Conservation (phyloP, 2,797 vertebrate species). For the Argya squamiceps region DNA sequence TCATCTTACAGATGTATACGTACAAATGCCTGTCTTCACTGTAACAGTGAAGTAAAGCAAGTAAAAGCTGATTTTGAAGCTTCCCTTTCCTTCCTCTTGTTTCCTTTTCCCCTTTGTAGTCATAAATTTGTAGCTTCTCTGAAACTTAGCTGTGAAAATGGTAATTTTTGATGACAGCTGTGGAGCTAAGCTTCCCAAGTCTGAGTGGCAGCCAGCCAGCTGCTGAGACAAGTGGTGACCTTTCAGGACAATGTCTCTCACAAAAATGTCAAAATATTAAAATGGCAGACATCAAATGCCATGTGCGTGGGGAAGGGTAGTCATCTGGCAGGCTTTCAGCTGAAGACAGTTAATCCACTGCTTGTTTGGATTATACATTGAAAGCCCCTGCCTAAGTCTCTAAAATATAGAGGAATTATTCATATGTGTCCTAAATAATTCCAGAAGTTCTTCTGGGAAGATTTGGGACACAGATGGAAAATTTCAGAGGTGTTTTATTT, state of each 20-base stretch:
- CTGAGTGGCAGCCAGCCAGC: conserved; percentile 28
- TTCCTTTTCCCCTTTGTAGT: not conserved
- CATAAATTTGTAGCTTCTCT: not conserved
- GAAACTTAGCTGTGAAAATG: not conserved
- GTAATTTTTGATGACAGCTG: conserved; percentile 34
- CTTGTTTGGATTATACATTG: conserved; percentile 21
- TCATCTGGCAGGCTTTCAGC: conserved; percentile 23
- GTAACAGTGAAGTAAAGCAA: not conserved
- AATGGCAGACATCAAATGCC: conserved; percentile 32
- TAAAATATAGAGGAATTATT: not conserved
- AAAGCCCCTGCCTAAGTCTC: not conserved
- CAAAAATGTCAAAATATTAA: conserved; percentile 55
- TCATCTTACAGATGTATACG: not conserved
- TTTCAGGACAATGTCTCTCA: conserved; percentile 37
- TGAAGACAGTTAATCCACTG: conserved; percentile 28
- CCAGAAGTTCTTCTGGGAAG: not conserved
- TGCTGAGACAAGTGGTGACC: conserved; percentile 57
- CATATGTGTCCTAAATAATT: not conserved
- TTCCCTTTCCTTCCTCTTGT: not conserved
- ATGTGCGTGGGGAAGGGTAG: not conserved
- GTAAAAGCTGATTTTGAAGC: not conserved
- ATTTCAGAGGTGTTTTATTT: not conserved
- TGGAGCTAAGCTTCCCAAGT: not conserved
- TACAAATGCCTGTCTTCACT: not conserved
- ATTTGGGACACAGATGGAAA: not conserved